Conservation (phyloP, 2,888 invertebrate genomes). For the Kuschelorhynchus macadamiae region DNA sequence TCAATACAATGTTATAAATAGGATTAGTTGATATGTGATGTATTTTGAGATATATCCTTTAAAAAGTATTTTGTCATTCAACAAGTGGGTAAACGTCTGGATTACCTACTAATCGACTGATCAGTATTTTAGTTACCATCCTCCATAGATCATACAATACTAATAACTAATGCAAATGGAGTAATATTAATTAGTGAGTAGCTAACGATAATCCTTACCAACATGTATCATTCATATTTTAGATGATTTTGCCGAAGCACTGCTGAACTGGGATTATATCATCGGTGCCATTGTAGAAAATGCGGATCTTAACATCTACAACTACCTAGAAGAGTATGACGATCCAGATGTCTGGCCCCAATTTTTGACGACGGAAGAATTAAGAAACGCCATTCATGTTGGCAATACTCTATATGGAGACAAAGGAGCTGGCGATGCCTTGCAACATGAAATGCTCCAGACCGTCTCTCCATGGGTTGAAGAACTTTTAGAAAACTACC, state of each 20-base stretch:
- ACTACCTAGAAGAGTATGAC: constrained; percentile 10
- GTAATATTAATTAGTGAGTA: too few relatives aligned
- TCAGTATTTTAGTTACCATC: too few relatives aligned
- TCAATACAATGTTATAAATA: too few relatives aligned
- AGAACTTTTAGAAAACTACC: constrained; percentile 75
- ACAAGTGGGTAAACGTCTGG: too few relatives aligned
- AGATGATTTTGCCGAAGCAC: constrained; percentile 3
- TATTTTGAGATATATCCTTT: too few relatives aligned
- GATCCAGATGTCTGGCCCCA: constrained; percentile 2
- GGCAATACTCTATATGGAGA: constrained; percentile 4
- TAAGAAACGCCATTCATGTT: constrained; percentile 13
- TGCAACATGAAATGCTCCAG: not conserved
- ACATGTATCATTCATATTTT: constrained; percentile 8
- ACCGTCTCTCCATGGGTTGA: constrained; percentile 53
- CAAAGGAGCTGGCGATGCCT: constrained; percentile 6
- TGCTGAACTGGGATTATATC: not conserved
- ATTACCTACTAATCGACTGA: too few relatives aligned
- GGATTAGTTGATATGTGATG: too few relatives aligned
- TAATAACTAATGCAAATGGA: too few relatives aligned
- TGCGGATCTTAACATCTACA: constrained; percentile 3
- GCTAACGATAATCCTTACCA: too few relatives aligned
- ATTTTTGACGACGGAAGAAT: constrained; percentile 7
- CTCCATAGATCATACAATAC: too few relatives aligned
- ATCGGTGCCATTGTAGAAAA: not conserved
- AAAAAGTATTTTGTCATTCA: too few relatives aligned